A percentile compares a stretch with the other conserved stretches of the same genome.
Evolutionary conservation across 2,113 vertebrate species (phyloP).

Genomic region (Cebus imitator): DNA sequence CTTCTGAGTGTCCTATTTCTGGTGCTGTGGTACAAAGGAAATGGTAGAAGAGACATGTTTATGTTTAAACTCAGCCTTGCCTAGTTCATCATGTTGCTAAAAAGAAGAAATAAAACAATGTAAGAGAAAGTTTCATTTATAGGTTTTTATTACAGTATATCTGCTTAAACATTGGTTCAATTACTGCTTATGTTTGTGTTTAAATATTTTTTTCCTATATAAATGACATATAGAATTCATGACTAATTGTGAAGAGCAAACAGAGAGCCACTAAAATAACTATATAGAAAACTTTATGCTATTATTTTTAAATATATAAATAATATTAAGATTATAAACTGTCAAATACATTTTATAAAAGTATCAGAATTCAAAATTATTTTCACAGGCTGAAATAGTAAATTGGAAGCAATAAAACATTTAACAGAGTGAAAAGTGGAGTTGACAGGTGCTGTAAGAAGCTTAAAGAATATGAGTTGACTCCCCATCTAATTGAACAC

Average conservation of each 20-base stretch:
- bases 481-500: neutral
- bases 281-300: neutral
- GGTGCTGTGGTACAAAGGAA: neutral
- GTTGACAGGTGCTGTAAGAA: neutral
- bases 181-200: neutral
- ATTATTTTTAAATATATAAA: neutral
- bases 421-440: neutral
- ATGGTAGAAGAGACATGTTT: neutral
- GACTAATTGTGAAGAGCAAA: neutral
- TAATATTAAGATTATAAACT: neutral
- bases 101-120: neutral
- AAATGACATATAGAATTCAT: neutral
- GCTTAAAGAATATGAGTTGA: neutral
- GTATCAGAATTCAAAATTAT: constrained; percentile 6
- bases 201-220: neutral
- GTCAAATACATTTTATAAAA: neutral
- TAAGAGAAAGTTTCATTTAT: neutral
- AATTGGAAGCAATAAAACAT: neutral
- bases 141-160: neutral
- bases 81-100: neutral
- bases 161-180: neutral
- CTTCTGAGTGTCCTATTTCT: neutral
- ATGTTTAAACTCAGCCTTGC: neutral
- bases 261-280: neutral
- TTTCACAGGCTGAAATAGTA: neutral